Evolutionary conservation across 2,797 vertebrate genomes (phyloP).

Genomic region (Helostoma temminkii): DNA sequence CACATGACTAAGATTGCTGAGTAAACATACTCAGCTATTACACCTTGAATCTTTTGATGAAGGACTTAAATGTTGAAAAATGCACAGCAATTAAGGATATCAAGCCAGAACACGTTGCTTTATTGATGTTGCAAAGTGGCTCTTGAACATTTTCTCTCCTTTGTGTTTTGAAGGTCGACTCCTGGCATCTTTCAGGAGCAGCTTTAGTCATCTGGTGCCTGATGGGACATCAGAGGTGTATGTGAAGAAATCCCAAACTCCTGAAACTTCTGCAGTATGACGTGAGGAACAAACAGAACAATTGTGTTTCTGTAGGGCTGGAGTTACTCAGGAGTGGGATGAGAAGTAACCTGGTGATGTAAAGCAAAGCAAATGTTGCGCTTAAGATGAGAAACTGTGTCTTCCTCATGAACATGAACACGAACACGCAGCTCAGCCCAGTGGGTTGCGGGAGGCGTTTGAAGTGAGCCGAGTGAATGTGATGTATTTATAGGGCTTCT

Average conservation of each 20-base stretch:
- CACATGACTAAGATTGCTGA: conserved; percentile 35
- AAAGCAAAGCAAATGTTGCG: conserved; percentile 32
- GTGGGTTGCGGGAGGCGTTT: conserved; percentile 55
- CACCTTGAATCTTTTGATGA: conserved; percentile 47
- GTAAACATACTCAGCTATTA: conserved; percentile 27
- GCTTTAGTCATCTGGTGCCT: conserved; percentile 85
- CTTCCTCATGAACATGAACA: conserved; percentile 33
- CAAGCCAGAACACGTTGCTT: conserved; percentile 51
- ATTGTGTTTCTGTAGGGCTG: background rate
- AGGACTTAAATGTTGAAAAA: conserved; percentile 45
- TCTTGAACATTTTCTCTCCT: conserved; percentile 22
- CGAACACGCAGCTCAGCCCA: conserved; percentile 27
- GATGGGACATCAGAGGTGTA: conserved; percentile 86
- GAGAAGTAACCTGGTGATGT: conserved; percentile 12
- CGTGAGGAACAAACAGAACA: conserved; percentile 22
- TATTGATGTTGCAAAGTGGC: conserved; percentile 39
- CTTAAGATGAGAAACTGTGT: conserved; percentile 27
- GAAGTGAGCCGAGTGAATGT: conserved; percentile 80
- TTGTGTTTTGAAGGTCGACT: conserved; percentile 82
- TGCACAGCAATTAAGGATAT: conserved; percentile 40
- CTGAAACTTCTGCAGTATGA: conserved; percentile 64
- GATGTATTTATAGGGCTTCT: conserved; percentile 86
- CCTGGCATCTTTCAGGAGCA: conserved; percentile 87
- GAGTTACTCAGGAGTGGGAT: conserved; percentile 11
- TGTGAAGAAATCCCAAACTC: conserved; percentile 83